phyloP scores from a whole-genome alignment of 2,113 vertebrate genomes.

The Notothenia rossii region DNA sequence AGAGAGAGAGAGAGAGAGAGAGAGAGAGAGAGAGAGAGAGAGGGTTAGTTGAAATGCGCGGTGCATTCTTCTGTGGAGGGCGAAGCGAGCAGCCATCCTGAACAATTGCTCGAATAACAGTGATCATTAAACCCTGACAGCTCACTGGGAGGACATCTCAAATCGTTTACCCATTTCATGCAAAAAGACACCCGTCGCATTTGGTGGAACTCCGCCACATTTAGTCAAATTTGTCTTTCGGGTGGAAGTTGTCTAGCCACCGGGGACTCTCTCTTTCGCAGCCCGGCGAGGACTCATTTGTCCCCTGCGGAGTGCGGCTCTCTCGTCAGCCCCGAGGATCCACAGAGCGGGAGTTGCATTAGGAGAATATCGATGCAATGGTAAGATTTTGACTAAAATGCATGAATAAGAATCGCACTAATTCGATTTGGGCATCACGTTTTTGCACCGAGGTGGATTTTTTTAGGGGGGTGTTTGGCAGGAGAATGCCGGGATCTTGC shows the following conservation, averaged over 20 bases:
- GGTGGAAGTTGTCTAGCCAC: constrained; percentile 46
- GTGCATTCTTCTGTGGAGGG: constrained; percentile 63
- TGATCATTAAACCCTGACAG: not conserved
- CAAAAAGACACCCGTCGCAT: not conserved
- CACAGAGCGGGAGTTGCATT: constrained; percentile 6
- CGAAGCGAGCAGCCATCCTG: constrained; percentile 43
- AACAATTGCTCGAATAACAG: constrained; percentile 3
- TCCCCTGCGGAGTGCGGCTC: constrained; percentile 28
- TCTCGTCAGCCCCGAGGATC: constrained; percentile 13
- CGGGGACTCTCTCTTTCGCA: not conserved
- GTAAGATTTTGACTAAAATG: constrained; percentile 31
- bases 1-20: not conserved
- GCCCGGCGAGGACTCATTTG: constrained; percentile 3
- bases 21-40: constrained; percentile 18
- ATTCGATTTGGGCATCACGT: not conserved
- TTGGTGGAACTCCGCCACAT: not conserved
- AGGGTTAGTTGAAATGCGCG: constrained; percentile 66
- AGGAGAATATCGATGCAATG: constrained; percentile 16
- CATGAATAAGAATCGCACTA: not conserved
- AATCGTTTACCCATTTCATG: not conserved
- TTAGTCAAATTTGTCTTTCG: not conserved
- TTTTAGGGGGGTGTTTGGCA: not conserved
- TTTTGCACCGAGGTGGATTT: not conserved
- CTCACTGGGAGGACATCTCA: not conserved
- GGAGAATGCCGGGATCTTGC: constrained; percentile 54